phyloP scores from a whole-genome alignment of 2,888 invertebrate species.

The Scelioninae gen. 1 region DNA sequence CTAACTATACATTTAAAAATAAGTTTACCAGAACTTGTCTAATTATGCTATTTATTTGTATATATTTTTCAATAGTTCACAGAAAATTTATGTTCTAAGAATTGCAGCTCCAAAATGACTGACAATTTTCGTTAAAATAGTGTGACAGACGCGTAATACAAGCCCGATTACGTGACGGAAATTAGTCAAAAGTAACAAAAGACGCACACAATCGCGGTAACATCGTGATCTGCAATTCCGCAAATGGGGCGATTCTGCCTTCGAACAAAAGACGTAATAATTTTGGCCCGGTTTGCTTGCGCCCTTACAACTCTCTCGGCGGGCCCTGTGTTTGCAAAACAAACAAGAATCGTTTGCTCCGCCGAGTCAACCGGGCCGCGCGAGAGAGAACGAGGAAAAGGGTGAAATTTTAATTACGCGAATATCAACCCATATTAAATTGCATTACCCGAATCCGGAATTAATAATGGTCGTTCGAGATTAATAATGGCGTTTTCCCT shows the following conservation, averaged over 20 bases:
- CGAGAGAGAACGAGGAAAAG: constrained; percentile 67
- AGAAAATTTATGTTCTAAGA: background rate
- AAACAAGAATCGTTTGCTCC: constrained; percentile 83
- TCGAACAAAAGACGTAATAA: constrained; percentile 84
- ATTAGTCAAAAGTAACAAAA: constrained; percentile 83
- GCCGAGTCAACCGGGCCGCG: constrained; percentile 71
- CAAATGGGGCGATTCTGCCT: constrained; percentile 83
- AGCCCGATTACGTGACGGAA: constrained; percentile 79
- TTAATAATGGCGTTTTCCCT: constrained; percentile 62
- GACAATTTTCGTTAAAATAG: constrained; percentile 41
- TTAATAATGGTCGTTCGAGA: constrained; percentile 67
- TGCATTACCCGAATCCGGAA: constrained; percentile 77
- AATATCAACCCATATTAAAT: constrained; percentile 80
- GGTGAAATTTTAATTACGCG: constrained; percentile 83
- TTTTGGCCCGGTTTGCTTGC: constrained; percentile 76
- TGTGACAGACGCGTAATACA: constrained; percentile 71
- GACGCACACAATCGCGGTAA: constrained; percentile 80
- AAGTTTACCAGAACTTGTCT: no score
- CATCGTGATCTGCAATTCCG: constrained; percentile 83
- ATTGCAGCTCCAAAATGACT: background rate
- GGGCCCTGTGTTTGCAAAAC: constrained; percentile 83
- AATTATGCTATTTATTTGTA: no score
- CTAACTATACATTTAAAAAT: no score
- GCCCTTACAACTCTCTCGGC: constrained; percentile 61
- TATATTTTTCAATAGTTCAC: no score